Evolutionary conservation across 2,888 invertebrate species (phyloP).

Genomic region (Mimachlamys varia): DNA sequence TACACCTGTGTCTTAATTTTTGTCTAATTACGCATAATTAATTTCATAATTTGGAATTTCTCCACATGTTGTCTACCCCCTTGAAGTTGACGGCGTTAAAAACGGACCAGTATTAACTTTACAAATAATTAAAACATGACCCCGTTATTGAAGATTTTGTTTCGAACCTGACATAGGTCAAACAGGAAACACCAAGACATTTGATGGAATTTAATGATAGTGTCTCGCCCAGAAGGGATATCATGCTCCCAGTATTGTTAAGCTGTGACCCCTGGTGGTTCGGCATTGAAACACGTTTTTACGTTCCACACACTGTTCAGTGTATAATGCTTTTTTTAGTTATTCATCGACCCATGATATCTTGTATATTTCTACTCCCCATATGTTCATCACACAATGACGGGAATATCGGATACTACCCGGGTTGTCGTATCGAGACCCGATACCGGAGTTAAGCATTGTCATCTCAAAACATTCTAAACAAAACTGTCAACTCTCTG

Average conservation of each 20-base stretch:
- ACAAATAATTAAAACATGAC: not conserved
- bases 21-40: not conserved
- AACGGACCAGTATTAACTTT: not conserved
- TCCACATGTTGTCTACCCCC: not conserved
- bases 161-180: not conserved
- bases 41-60: not conserved
- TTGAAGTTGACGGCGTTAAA: not conserved
- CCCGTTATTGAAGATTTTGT: conserved; percentile 4
- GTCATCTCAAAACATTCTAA: not conserved
- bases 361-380: not conserved
- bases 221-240: not conserved
- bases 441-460: not conserved
- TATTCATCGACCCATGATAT: not conserved
- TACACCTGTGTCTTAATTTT: not conserved
- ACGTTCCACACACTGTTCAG: not conserved
- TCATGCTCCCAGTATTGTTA: not conserved
- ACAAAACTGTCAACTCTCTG: not conserved
- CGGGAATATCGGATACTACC: not conserved
- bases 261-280: not conserved
- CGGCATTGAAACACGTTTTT: not conserved
- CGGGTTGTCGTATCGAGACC: not conserved
- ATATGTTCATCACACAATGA: not conserved
- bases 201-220: conserved; percentile 14
- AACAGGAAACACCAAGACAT: not conserved
- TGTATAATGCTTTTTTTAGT: not conserved